A percentile compares a stretch with the other conserved stretches of the same genome.
Evolutionary conservation across 1,140 invertebrate genomes (phyloP).

Genomic region (Steinernema khuongi): DNA sequence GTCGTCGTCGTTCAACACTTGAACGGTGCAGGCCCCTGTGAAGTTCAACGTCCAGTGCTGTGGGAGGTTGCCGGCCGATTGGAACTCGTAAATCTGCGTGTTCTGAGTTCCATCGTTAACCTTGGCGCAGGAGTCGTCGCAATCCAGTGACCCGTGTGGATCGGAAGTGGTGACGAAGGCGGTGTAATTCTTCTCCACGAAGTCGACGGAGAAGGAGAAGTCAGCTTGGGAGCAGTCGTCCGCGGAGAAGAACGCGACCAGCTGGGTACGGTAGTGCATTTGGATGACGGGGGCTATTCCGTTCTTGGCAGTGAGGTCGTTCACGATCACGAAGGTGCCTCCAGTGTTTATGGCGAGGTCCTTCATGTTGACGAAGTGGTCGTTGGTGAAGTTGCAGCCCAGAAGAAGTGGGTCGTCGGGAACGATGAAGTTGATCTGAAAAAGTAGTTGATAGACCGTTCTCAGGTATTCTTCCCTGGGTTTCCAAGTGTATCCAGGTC

Average conservation of each 20-base stretch:
- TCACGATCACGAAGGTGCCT: not conserved
- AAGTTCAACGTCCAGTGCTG: not conserved
- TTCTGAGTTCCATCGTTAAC: not conserved
- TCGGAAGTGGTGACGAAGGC: not conserved
- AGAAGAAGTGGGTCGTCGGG: conserved; percentile 25
- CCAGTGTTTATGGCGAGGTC: not conserved
- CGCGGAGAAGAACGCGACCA: not conserved
- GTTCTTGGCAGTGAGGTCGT: not conserved
- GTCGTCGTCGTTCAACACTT: not conserved
- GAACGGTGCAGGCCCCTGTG: not conserved
- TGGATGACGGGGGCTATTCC: not conserved
- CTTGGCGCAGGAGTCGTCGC: not conserved
- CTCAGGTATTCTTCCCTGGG: not conserved
- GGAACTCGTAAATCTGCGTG: not conserved
- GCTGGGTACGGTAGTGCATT: not conserved
- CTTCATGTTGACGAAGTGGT: not conserved
- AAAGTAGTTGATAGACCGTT: not conserved
- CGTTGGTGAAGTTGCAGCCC: conserved; percentile 10
- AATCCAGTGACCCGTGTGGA: not conserved
- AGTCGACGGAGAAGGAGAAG: not conserved
- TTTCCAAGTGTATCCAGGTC: too few species aligned
- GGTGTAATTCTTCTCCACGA: not conserved
- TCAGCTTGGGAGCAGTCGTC: not conserved
- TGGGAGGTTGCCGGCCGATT: not conserved
- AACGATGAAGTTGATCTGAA: conserved; percentile 17